Evolutionary conservation across 2,113 vertebrate genomes (phyloP).

Genomic region (Miniopterus natalensis): DNA sequence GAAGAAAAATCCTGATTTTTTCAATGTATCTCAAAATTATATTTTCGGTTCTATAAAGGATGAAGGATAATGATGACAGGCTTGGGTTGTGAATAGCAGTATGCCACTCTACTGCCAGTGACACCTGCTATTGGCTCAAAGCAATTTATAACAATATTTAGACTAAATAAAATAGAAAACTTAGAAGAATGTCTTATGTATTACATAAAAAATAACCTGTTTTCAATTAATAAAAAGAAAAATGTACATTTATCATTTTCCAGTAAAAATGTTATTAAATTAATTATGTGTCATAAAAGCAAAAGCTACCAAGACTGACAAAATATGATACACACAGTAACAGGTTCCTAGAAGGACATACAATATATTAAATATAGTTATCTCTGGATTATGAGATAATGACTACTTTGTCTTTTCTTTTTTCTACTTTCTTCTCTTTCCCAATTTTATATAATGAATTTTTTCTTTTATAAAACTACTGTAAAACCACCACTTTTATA

Average conservation of each 20-base stretch:
- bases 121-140: neutral
- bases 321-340: neutral
- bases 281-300: constrained; percentile 3
- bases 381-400: neutral
- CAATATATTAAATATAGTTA: neutral
- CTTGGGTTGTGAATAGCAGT: neutral
- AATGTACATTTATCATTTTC: neutral
- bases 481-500: neutral
- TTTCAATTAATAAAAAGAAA: neutral
- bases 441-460: neutral
- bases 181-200: neutral
- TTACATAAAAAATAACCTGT: neutral
- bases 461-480: neutral
- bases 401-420: neutral
- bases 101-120: neutral
- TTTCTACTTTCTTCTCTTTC: neutral
- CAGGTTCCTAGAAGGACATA: neutral
- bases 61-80: neutral
- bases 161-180: neutral
- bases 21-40: neutral
- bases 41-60: neutral
- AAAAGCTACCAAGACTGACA: neutral
- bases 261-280: neutral
- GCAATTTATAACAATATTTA: neutral
- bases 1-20: neutral